These are phyloP conservation scores for Trypoxylon attenuatum DNA, from an alignment of 2,888 invertebrate species.

Conservation along the genomic window DNA sequence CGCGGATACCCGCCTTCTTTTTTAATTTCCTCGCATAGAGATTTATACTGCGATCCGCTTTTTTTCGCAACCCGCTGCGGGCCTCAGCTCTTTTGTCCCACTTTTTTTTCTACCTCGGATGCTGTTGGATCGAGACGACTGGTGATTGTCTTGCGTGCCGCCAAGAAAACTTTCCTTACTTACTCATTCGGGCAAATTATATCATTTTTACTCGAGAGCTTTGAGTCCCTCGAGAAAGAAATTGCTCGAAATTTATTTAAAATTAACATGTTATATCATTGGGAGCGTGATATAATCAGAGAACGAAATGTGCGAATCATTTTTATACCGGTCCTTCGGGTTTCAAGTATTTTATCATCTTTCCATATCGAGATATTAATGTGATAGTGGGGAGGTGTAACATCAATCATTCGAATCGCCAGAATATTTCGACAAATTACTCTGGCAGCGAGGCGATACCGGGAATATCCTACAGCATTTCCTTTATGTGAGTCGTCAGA, in stretches of 20 bases:
- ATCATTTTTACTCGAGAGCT: neutral
- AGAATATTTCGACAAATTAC: neutral
- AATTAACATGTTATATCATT: no score
- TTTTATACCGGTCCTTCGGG: no score
- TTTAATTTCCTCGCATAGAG: constrained; percentile 18
- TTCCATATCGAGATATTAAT: no score
- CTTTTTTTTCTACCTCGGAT: constrained; percentile 7
- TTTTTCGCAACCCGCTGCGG: neutral
- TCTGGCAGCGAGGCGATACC: neutral
- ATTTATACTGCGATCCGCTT: constrained; percentile 3
- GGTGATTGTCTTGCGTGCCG: no score
- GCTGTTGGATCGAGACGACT: constrained; percentile 26
- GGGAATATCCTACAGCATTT: constrained; percentile 2
- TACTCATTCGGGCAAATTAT: neutral
- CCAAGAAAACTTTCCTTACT: no score
- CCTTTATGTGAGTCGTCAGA: constrained; percentile 24
- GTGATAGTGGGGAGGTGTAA: neutral
- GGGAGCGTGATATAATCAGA: no score
- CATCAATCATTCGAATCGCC: neutral
- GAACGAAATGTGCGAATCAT: no score
- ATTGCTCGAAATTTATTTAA: no score
- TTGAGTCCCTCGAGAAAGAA: neutral
- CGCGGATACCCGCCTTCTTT: neutral
- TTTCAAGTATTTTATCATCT: no score
- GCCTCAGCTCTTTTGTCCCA: neutral